Conservation (phyloP, 2,888 invertebrate genomes). For the Blastobasis lacticolella region DNA sequence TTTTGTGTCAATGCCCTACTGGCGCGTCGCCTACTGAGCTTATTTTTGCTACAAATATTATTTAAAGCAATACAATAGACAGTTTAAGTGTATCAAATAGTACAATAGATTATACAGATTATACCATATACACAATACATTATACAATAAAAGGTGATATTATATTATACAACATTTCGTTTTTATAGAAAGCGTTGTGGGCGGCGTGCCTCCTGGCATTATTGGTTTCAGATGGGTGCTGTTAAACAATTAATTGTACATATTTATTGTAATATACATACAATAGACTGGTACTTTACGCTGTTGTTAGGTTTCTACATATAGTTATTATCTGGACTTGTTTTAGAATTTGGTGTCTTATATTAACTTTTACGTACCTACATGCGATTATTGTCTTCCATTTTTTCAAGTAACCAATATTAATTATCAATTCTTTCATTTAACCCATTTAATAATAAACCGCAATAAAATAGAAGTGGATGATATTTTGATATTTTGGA, state of each 20-base stretch:
- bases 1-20: conserved; percentile 29
- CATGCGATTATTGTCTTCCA: conserved; percentile 5
- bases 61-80: conserved; percentile 49
- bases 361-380: background rate
- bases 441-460: too few relatives aligned
- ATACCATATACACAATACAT: conserved; percentile 52
- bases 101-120: conserved; percentile 53
- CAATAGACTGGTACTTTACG: conserved; percentile 73
- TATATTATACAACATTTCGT: conserved; percentile 40
- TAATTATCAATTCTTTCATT: too few relatives aligned
- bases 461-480: too few relatives aligned
- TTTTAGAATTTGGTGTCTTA: conserved; percentile 17
- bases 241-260: conserved; percentile 69
- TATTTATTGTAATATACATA: conserved; percentile 69
- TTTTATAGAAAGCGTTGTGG: conserved; percentile 45
- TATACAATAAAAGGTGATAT: conserved; percentile 61
- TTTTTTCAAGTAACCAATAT: too few relatives aligned
- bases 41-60: conserved; percentile 68
- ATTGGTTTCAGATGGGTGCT: conserved; percentile 69
- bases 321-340: conserved; percentile 49
- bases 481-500: background rate
- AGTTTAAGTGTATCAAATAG: conserved; percentile 53
- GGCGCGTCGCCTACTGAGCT: conserved; percentile 52
- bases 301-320: conserved; percentile 72
- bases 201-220: conserved; percentile 41